phyloP scores from a whole-genome alignment of 2,113 vertebrate genomes.

The Coptodon bakossiorum region DNA sequence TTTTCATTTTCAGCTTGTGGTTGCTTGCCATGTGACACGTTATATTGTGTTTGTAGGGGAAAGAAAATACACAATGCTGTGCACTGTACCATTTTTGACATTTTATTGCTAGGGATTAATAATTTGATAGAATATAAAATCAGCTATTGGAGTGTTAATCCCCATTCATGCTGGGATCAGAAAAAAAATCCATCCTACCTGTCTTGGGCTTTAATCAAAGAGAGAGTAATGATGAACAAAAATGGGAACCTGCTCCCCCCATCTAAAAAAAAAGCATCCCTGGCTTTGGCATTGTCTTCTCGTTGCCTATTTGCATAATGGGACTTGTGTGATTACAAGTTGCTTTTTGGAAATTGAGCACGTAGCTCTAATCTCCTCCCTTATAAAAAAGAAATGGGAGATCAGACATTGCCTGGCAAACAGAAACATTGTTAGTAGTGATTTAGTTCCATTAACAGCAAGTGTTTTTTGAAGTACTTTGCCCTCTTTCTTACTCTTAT shows the following conservation, averaged over 20 bases:
- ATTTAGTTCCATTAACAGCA: conserved; percentile 28
- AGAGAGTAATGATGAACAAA: not conserved
- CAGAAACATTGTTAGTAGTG: conserved; percentile 15
- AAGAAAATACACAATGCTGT: not conserved
- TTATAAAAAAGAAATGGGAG: not conserved
- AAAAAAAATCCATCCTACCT: not conserved
- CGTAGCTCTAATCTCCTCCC: not conserved
- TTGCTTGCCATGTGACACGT: not conserved
- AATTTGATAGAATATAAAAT: not conserved
- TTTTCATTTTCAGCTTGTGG: conserved; percentile 11
- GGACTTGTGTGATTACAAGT: not conserved
- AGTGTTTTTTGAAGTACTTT: conserved; percentile 49
- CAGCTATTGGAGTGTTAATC: not conserved
- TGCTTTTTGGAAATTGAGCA: conserved; percentile 5
- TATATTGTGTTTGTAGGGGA: not conserved
- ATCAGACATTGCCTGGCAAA: conserved; percentile 16
- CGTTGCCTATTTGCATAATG: not conserved
- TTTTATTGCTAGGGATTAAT: not conserved
- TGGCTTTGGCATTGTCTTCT: not conserved
- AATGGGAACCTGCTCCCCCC: not conserved
- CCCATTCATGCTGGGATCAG: not conserved
- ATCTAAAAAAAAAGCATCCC: not conserved
- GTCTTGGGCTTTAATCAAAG: not conserved
- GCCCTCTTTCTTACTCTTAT: conserved; percentile 24
- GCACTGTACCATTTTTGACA: not conserved